Evolutionary conservation across 2,888 invertebrate species (phyloP), one percentile per base, ranked within the genome.

Genomic region (Drosophila yooni): DNA sequence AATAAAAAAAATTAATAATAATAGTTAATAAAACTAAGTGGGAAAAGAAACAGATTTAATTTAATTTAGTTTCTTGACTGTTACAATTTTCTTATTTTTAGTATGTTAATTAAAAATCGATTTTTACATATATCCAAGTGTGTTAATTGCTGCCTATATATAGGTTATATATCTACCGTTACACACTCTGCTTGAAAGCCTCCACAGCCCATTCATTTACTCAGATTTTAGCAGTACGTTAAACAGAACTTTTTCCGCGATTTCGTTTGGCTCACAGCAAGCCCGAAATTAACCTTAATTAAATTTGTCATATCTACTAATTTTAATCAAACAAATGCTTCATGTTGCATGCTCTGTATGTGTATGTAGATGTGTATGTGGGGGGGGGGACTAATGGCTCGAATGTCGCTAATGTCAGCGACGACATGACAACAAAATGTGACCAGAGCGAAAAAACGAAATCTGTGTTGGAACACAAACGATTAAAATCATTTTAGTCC

Each of bases 401-500:
- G 27, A 38, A 38, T 38, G 56, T 38, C 50, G 74, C 83, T 83
- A 86, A 82, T 84, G 86, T 84, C 83, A 82, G 70, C 82, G 83
- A 75, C 78, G 68, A 84, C 85, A 83, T 83, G 85, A 82, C 83
- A 78, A 72, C 75, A 85, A 83, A 80, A 81, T 74, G 77, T 68
- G 74, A 66, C 70, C 74, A 68, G 46, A 71, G 65, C 80, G 67
- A 73, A 82, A 52, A 52, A 31, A 74, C 83, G 70, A 79, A 84
- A 86, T 86, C 84, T 71, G 76, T 85, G 86, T 83, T 84, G 72
- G 78, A 87, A 74, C 85, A 71, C 71, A 60, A 71, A 53, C 86
- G 87, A 88, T 88, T 88, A 88, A 66, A 88, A 88, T 88, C 88
- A 74, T 79, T 88, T 86, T 76, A 78, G 70, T 48, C 70, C 63